Conservation (phyloP, 2,888 invertebrate genomes). For the Ceriagrion tenellum region DNA sequence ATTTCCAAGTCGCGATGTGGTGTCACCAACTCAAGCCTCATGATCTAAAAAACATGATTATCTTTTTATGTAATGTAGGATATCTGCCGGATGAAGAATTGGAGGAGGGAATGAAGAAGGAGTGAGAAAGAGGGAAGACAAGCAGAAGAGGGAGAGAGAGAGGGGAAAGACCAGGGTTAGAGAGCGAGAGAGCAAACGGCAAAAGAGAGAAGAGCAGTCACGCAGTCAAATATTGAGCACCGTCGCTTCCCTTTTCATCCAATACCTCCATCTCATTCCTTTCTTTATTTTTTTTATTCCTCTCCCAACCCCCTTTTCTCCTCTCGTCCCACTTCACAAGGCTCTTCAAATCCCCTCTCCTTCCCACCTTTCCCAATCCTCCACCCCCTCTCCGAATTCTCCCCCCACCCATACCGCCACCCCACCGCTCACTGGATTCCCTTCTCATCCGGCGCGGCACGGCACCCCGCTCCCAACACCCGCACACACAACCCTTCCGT, state of each 20-base stretch:
- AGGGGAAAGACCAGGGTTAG: not conserved
- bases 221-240: constrained; percentile 43
- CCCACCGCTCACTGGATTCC: not conserved
- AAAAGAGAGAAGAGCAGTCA: constrained; percentile 12
- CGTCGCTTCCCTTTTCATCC: constrained; percentile 32
- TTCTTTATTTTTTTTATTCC: not conserved
- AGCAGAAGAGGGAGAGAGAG: not conserved
- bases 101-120: not conserved
- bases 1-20: too few relatives aligned
- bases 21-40: too few relatives aligned
- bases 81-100: too few relatives aligned
- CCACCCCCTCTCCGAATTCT: too few relatives aligned
- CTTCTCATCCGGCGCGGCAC: not conserved
- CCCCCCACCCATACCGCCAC: not conserved
- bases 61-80: too few relatives aligned
- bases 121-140: not conserved
- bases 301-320: not conserved
- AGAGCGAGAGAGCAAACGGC: not conserved
- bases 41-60: too few relatives aligned
- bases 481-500: not conserved
- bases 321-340: not conserved
- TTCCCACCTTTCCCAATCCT: not conserved
- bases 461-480: too few relatives aligned
- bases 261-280: not conserved
- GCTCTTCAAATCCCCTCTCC: too few relatives aligned